Conservation (phyloP, 2,888 invertebrate species). For the Phalangium opilio region DNA sequence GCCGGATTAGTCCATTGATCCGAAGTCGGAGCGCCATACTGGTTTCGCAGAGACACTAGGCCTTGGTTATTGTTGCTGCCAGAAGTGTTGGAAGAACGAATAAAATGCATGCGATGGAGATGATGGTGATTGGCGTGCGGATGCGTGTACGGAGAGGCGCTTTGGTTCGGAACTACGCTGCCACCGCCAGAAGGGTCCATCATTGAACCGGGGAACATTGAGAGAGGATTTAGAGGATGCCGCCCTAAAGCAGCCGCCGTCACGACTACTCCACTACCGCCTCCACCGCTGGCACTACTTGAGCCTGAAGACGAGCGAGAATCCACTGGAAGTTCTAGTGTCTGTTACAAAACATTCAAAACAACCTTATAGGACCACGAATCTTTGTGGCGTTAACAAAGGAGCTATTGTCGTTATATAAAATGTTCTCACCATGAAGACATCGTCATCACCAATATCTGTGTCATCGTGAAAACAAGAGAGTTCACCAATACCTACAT, state of each 20-base stretch:
- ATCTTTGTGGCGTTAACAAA: too few species aligned
- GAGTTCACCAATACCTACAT: neutral
- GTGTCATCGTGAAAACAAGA: neutral
- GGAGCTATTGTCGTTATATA: too few species aligned
- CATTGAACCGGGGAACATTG: slow-evolving; percentile 3
- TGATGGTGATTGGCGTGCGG: slow-evolving; percentile 30
- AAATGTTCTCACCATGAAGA: neutral
- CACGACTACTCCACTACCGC: slow-evolving; percentile 2
- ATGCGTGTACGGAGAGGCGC: slow-evolving; percentile 19
- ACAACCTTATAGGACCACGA: too few species aligned
- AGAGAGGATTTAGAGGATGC: too few species aligned
- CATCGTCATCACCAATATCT: slow-evolving; percentile 1
- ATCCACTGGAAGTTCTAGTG: slow-evolving; percentile 68
- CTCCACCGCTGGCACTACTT: slow-evolving; percentile 11
- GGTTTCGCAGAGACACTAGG: too few species aligned
- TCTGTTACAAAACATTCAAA: slow-evolving; percentile 35
- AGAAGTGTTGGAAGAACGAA: slow-evolving; percentile 21
- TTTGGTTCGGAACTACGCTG: slow-evolving; percentile 6
- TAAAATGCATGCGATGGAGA: slow-evolving; percentile 46
- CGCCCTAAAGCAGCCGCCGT: too few species aligned
- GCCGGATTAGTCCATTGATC: too few species aligned
- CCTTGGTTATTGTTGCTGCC: slow-evolving; percentile 8
- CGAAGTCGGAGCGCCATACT: too few species aligned
- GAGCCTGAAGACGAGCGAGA: slow-evolving; percentile 59
- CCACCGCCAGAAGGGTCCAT: slow-evolving; percentile 6